These are phyloP conservation scores for Torymus texanus DNA, from an alignment of 2,888 invertebrate genomes.

Conservation along the genomic window DNA sequence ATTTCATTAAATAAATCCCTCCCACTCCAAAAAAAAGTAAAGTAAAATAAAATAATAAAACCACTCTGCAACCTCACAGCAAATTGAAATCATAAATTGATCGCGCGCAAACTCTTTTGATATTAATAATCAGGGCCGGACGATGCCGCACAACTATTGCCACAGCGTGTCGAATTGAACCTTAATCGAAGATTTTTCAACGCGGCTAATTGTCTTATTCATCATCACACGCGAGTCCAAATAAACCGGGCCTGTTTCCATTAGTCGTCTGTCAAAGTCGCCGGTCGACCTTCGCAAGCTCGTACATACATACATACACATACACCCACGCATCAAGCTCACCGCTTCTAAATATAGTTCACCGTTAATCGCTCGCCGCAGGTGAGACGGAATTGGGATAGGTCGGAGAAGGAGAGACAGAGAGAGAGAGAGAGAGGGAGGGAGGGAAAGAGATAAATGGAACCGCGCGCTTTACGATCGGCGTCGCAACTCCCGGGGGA, in stretches of 20 bases:
- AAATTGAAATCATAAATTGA: slow-evolving; percentile 50
- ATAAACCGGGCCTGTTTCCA: slow-evolving; percentile 42
- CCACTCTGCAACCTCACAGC: not conserved
- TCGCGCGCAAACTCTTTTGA: slow-evolving; percentile 9
- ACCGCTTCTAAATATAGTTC: slow-evolving; percentile 46
- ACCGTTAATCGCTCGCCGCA: slow-evolving; percentile 51
- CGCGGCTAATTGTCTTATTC: slow-evolving; percentile 43
- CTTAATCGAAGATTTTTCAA: slow-evolving; percentile 46
- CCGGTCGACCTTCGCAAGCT: not conserved
- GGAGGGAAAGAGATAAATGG: slow-evolving; percentile 36
- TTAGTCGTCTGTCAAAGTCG: slow-evolving; percentile 50
- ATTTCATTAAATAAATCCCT: not conserved
- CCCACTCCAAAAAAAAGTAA: not conserved
- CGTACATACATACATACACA: not conserved
- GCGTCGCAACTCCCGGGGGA: not conserved
- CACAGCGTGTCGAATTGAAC: slow-evolving; percentile 36
- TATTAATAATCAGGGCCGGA: slow-evolving; percentile 16
- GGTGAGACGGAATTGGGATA: slow-evolving; percentile 52
- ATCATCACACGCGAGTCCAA: slow-evolving; percentile 18
- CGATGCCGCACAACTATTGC: not conserved
- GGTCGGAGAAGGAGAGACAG: slow-evolving; percentile 16
- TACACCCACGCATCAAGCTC: not conserved
- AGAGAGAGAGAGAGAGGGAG: too few relatives aligned
- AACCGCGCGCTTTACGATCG: slow-evolving; percentile 19
- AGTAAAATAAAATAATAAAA: not conserved